Percentiles rank a stretch among this genome's conserved stretches.
Evolutionary conservation across 1,140 invertebrate genomes (phyloP).

Genomic region (Drosophila carrolli): DNA sequence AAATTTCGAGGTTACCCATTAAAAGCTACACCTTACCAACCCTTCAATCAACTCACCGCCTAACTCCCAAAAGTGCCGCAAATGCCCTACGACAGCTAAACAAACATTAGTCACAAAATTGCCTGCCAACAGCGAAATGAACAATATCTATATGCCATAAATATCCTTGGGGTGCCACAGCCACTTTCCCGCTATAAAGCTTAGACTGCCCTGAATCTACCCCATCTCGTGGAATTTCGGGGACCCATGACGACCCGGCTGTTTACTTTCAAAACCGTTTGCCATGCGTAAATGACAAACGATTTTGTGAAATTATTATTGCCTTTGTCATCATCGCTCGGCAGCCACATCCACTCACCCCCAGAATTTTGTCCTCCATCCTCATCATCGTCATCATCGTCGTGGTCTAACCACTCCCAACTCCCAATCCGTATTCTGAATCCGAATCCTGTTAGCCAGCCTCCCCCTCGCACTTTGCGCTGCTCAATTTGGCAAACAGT

Average conservation of each 20-base stretch:
- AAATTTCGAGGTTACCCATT: neutral
- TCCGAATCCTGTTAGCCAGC: constrained; percentile 35
- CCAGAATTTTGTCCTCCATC: constrained; percentile 6
- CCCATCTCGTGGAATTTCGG: constrained; percentile 40
- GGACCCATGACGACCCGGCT: constrained; percentile 70
- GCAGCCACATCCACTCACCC: constrained; percentile 31
- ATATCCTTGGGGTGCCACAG: constrained; percentile 59
- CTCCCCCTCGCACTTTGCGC: constrained; percentile 74
- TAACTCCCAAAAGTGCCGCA: constrained; percentile 41
- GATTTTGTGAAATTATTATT: constrained; percentile 83
- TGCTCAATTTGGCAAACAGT: constrained; percentile 81
- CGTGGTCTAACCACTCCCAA: constrained; percentile 27
- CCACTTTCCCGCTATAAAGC: constrained; percentile 4
- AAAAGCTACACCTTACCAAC: constrained; percentile 8
- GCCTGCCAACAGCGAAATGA: constrained; percentile 78
- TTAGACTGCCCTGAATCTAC: constrained; percentile 16
- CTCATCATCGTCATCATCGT: constrained; percentile 10
- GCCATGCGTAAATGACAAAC: constrained; percentile 83
- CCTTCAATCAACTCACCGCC: constrained; percentile 16
- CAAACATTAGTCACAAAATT: constrained; percentile 83
- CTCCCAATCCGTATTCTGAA: constrained; percentile 31
- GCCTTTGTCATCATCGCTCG: constrained; percentile 74
- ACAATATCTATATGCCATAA: constrained; percentile 78
- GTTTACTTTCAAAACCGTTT: constrained; percentile 83
- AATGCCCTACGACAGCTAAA: constrained; percentile 80